A percentile compares a stretch with the other conserved stretches of the same genome.
Evolutionary conservation across 2,113 vertebrate species (phyloP).

Genomic region (Myiozetetes cayanensis): DNA sequence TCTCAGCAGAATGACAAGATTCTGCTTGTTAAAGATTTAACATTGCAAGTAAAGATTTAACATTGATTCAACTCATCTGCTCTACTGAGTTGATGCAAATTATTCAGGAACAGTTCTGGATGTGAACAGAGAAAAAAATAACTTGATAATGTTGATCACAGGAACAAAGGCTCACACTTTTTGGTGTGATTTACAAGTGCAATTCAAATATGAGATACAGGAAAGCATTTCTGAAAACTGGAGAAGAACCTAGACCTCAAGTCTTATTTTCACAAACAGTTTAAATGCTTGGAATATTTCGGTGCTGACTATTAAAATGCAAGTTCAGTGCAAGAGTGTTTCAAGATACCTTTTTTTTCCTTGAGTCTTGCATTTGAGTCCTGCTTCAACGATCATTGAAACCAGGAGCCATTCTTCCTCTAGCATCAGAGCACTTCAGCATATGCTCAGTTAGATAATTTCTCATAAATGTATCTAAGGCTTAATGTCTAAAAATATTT

Average conservation of each 20-base stretch:
- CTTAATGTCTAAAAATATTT: background rate
- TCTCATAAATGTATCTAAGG: background rate
- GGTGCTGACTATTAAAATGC: background rate
- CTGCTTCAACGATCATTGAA: background rate
- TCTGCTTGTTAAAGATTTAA: background rate
- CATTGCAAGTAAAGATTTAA: background rate
- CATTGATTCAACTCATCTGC: background rate
- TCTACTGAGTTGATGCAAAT: background rate
- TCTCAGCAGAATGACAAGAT: background rate
- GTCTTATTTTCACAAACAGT: background rate
- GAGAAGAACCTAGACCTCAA: background rate
- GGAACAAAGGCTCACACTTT: background rate
- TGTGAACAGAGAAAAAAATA: background rate
- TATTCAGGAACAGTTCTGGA: background rate
- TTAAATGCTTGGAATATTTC: background rate
- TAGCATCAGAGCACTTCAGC: background rate
- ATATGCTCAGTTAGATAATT: background rate
- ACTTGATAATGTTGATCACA: background rate
- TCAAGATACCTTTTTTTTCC: fast-evolving
- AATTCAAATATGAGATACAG: background rate
- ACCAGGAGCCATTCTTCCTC: background rate
- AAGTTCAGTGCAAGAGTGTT: background rate
- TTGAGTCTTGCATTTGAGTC: fast-evolving
- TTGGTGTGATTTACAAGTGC: background rate
- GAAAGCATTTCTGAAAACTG: background rate